phyloP scores from a whole-genome alignment of 2,113 vertebrate genomes.

The Enhydra lutris region DNA sequence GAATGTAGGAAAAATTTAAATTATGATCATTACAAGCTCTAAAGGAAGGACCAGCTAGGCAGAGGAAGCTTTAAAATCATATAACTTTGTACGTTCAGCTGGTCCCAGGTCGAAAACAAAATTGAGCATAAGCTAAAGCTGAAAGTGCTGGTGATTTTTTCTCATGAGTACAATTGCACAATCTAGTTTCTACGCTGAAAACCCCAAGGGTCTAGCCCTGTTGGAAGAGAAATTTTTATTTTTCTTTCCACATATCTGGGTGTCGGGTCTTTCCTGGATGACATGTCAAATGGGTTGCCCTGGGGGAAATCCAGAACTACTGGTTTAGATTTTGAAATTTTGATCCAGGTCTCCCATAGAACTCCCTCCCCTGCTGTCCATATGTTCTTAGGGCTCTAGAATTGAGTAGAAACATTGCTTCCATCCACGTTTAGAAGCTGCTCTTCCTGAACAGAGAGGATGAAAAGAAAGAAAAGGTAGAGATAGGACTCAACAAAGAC shows the following conservation, averaged over 20 bases:
- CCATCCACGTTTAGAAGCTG: not conserved
- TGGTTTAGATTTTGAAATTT: not conserved
- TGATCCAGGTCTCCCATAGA: not conserved
- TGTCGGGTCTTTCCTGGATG: conserved; percentile 1
- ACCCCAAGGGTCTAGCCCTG: not conserved
- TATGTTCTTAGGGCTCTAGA: conserved; percentile 10
- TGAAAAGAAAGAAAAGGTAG: not conserved
- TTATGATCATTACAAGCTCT: not conserved
- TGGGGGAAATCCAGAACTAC: conserved; percentile 44
- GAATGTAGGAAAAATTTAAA: not conserved
- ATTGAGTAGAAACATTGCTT: not conserved
- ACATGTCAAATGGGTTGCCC: not conserved
- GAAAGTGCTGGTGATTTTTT: not conserved
- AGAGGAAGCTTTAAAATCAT: not conserved
- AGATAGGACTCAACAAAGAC: not conserved
- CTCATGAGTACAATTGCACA: not conserved
- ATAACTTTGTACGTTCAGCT: not conserved
- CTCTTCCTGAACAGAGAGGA: not conserved
- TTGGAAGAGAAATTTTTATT: not conserved
- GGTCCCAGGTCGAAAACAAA: not conserved
- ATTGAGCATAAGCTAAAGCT: not conserved
- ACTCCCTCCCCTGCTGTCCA: rapidly evolving
- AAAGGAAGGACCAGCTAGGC: not conserved
- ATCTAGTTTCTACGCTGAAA: conserved; percentile 48
- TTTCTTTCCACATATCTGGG: not conserved